Evolutionary conservation across 2,797 vertebrate genomes (phyloP).

Genomic region (Cyclura pinguis): DNA sequence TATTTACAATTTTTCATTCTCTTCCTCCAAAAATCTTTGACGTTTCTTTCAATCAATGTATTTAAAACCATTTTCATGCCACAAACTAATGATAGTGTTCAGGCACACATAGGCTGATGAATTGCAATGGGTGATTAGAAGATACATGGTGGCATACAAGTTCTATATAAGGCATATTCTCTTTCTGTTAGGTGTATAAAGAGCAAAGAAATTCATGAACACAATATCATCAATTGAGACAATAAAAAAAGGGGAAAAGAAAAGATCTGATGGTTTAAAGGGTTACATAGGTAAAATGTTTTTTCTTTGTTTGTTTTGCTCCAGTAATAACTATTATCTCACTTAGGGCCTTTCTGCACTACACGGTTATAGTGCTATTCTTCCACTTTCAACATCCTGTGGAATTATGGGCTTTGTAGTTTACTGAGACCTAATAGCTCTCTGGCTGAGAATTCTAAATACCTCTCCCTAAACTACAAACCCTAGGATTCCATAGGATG

Average conservation of each 20-base stretch:
- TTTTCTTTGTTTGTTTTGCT: neutral
- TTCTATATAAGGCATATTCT: slow-evolving; percentile 37
- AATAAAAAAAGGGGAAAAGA: slow-evolving; percentile 37
- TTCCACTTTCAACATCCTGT: too few species aligned
- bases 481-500: too few species aligned
- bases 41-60: slow-evolving; percentile 63
- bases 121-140: slow-evolving; percentile 63
- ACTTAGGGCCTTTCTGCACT: too few species aligned
- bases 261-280: slow-evolving; percentile 29
- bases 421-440: too few species aligned
- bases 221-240: too few species aligned
- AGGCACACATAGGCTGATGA: slow-evolving; percentile 55
- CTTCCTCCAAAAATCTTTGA: slow-evolving; percentile 58
- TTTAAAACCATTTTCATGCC: slow-evolving; percentile 62
- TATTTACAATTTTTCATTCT: slow-evolving; percentile 77
- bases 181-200: slow-evolving; percentile 24
- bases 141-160: slow-evolving; percentile 30
- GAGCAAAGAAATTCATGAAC: neutral
- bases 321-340: neutral
- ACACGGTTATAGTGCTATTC: too few species aligned
- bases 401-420: too few species aligned
- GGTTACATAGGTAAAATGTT: neutral
- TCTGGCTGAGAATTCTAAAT: too few species aligned
- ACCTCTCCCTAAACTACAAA: too few species aligned
- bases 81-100: slow-evolving; percentile 64